Evolutionary conservation across 2,797 vertebrate species (phyloP).

Genomic region (Malacoraja senta): DNA sequence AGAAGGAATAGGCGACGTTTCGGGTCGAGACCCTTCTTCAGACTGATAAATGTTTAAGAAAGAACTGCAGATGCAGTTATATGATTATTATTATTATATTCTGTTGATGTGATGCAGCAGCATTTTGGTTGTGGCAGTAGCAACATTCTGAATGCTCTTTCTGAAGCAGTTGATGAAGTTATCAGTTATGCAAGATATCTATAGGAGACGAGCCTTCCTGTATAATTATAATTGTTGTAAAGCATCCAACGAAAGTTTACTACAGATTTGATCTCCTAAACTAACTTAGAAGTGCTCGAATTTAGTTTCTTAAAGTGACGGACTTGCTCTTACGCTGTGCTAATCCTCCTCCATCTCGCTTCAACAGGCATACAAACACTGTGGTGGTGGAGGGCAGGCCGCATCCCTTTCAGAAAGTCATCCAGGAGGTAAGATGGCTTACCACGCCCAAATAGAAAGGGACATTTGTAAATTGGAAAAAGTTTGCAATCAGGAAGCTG

Average conservation of each 20-base stretch:
- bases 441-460: too few species aligned
- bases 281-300: neutral
- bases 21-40: too few species aligned
- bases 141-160: neutral
- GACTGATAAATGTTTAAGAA: too few species aligned
- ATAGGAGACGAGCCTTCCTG: neutral
- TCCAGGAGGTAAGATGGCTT: slow-evolving; percentile 37
- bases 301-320: neutral
- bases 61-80: too few species aligned
- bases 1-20: too few species aligned
- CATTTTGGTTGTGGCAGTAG: neutral
- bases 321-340: neutral
- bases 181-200: neutral
- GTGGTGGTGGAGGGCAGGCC: slow-evolving; percentile 34
- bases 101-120: neutral
- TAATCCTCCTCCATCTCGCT: neutral
- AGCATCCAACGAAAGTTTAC: neutral
- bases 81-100: neutral
- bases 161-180: neutral
- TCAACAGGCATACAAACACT: slow-evolving; percentile 35
- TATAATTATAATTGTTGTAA: neutral
- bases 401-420: slow-evolving; percentile 39
- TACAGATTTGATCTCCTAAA: neutral
- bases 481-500: neutral
- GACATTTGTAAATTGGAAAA: neutral